Conservation (phyloP, 2,113 vertebrate genomes). For the Promerops cafer region DNA sequence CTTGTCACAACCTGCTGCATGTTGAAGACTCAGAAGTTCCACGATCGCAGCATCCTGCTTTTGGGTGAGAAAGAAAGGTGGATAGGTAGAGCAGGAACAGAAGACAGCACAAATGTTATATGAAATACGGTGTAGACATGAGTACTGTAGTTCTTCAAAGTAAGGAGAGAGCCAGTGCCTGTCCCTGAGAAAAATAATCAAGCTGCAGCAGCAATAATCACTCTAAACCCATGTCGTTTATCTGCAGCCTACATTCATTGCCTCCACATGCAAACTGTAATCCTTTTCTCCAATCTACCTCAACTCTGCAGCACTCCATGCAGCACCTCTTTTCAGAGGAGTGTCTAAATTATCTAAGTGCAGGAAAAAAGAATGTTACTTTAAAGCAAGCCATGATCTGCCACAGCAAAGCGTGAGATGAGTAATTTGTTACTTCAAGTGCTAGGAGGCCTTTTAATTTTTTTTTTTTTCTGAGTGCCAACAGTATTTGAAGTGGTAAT, state of each 20-base stretch:
- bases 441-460: neutral
- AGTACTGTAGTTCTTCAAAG: slow-evolving; percentile 1
- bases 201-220: neutral
- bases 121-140: accelerated
- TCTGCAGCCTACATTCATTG: slow-evolving; percentile 21
- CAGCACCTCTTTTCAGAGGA: neutral
- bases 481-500: slow-evolving; percentile 3
- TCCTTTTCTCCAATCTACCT: slow-evolving; percentile 1
- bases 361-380: neutral
- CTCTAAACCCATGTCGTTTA: slow-evolving; percentile 9
- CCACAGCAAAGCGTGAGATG: neutral
- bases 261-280: slow-evolving; percentile 16
- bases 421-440: slow-evolving; percentile 22
- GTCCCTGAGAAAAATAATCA: slow-evolving; percentile 46
- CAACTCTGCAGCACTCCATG: neutral
- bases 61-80: neutral
- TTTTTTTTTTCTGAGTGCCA: neutral
- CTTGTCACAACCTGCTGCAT: neutral
- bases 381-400: slow-evolving; percentile 18
- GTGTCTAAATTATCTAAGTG: neutral
- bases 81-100: neutral
- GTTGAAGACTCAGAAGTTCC: neutral
- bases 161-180: neutral
- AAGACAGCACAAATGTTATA: neutral
- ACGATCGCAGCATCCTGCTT: neutral